phyloP scores from a whole-genome alignment of 2,113 vertebrate species.

The Malaclemys terrapin region DNA sequence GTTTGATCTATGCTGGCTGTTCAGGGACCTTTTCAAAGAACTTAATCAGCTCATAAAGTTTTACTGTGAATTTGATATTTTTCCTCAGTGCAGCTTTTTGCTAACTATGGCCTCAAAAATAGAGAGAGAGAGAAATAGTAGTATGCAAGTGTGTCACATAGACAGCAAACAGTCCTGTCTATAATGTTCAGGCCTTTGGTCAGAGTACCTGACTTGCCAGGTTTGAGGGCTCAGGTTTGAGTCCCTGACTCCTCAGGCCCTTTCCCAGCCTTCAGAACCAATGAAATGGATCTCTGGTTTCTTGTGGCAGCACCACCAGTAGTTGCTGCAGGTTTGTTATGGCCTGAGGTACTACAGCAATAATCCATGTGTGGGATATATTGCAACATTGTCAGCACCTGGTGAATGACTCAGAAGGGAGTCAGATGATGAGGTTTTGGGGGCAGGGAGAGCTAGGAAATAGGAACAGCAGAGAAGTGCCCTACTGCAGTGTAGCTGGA shows the following conservation, averaged over 20 bases:
- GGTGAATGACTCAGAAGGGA: background rate
- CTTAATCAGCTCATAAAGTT: rapidly evolving
- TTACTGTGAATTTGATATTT: background rate
- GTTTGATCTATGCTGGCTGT: background rate
- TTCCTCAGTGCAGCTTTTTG: background rate
- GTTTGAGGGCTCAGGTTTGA: background rate
- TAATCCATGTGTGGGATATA: background rate
- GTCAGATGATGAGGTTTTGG: background rate
- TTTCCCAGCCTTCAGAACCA: background rate
- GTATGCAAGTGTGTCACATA: background rate
- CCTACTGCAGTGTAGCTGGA: background rate
- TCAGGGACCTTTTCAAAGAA: background rate
- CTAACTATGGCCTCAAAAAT: background rate
- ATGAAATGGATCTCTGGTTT: rapidly evolving
- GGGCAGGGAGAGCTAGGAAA: background rate
- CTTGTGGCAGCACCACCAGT: rapidly evolving
- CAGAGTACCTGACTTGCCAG: background rate
- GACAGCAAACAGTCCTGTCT: background rate
- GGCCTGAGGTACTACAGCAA: background rate
- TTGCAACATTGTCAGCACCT: background rate
- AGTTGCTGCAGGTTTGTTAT: background rate
- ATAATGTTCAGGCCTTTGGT: background rate
- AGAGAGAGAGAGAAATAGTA: background rate
- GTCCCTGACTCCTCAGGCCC: background rate
- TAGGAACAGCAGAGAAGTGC: background rate